Evolutionary conservation across 2,113 vertebrate species (phyloP).

Genomic region (Xyrauchen texanus): DNA sequence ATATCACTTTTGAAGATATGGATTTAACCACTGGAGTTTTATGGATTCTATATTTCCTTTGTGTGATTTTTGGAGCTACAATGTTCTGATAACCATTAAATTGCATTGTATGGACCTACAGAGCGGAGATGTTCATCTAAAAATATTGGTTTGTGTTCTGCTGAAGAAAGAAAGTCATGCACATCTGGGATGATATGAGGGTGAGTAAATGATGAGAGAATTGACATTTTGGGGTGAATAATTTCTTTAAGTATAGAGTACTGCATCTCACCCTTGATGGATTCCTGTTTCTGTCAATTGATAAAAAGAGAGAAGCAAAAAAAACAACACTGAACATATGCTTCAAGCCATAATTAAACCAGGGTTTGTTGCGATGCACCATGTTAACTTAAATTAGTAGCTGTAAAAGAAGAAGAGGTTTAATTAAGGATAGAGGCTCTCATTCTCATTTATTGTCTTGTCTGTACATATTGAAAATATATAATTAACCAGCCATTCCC

Average conservation of each 20-base stretch:
- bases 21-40: too few species aligned
- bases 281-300: background rate
- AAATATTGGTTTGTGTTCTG: too few species aligned
- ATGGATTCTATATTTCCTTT: too few species aligned
- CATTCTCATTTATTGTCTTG: background rate
- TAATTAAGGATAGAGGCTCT: conserved; percentile 27
- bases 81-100: too few species aligned
- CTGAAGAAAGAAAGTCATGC: too few species aligned
- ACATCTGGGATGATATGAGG: too few species aligned
- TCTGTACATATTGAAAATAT: background rate
- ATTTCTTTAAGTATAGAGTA: background rate
- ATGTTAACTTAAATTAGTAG: conserved; percentile 44
- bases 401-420: conserved; percentile 22
- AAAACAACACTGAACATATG: conserved; percentile 15
- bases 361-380: conserved; percentile 32
- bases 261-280: background rate
- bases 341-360: conserved; percentile 43
- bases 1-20: too few species aligned
- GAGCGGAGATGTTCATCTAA: too few species aligned
- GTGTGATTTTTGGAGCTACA: too few species aligned
- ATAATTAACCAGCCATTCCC: background rate
- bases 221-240: too few species aligned
- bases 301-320: background rate
- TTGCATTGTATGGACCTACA: too few species aligned
- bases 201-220: too few species aligned